Conservation (phyloP, 37 sponge, comb jelly and placozoan species). For the Dysidea cf. avara region DNA sequence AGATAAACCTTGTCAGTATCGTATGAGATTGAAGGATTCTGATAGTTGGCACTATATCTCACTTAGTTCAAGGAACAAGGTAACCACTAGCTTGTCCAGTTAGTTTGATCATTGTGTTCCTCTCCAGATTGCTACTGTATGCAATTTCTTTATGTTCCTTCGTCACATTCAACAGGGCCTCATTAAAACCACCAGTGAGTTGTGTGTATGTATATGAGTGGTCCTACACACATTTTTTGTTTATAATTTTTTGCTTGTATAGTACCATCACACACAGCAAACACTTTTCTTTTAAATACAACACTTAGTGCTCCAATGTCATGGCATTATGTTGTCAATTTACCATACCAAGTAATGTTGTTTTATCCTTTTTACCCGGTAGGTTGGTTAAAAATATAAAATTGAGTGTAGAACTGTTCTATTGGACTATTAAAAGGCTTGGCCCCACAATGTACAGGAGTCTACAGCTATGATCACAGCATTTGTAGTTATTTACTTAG, state of each 20-base stretch:
- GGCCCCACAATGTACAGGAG: too few relatives aligned
- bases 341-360: too few relatives aligned
- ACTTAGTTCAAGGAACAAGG: constrained; percentile 60
- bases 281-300: not conserved
- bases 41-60: constrained; percentile 54
- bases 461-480: too few relatives aligned
- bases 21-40: constrained; percentile 21
- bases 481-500: too few relatives aligned
- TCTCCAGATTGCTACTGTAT: constrained; percentile 53
- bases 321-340: too few relatives aligned
- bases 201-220: too few relatives aligned
- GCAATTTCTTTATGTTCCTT: constrained; percentile 65
- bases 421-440: too few relatives aligned
- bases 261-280: too few relatives aligned
- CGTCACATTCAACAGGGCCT: constrained; percentile 69
- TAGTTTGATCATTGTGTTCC: not conserved
- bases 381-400: too few relatives aligned
- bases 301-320: not conserved
- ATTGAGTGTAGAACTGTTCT: too few relatives aligned
- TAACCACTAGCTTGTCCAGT: not conserved
- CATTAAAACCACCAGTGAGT: constrained; percentile 54
- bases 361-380: too few relatives aligned
- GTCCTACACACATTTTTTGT: not conserved
- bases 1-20: constrained; percentile 32
- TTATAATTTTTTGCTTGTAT: not conserved